Conservation (phyloP, 2,888 invertebrate species). For the Ectemnius lituratus region DNA sequence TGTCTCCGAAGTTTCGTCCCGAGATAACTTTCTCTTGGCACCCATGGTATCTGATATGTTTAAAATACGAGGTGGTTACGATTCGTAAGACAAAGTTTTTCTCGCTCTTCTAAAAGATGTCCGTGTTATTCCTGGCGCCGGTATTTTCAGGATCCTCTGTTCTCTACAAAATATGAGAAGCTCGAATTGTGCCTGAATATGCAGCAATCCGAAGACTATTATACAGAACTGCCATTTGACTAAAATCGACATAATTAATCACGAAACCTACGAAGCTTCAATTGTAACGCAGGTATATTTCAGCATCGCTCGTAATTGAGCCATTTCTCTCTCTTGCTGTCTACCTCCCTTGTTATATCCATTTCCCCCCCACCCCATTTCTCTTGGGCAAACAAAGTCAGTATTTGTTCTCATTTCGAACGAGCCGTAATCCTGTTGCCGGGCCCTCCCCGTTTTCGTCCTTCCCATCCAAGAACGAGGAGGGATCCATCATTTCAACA, state of each 20-base stretch:
- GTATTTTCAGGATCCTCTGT: no score
- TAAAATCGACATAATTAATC: conserved; percentile 63
- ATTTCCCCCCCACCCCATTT: conserved; percentile 19
- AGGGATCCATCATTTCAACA: conserved; percentile 42
- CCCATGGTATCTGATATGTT: no score
- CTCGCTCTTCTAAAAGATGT: no score
- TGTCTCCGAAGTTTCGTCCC: not conserved
- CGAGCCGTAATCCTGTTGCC: conserved; percentile 10
- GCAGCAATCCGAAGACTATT: no score
- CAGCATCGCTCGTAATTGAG: conserved; percentile 35
- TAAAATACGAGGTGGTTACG: no score
- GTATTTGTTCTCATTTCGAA: conserved; percentile 39
- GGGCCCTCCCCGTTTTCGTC: conserved; percentile 9
- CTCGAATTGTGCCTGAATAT: no score
- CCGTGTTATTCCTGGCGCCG: no score
- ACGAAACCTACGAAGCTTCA: conserved; percentile 34
- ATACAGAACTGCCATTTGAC: conserved; percentile 44
- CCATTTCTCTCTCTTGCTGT: no score
- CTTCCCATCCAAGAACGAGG: not conserved
- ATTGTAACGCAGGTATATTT: conserved; percentile 43
- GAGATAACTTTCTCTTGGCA: not conserved
- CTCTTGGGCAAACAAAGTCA: not conserved
- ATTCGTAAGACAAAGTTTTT: no score
- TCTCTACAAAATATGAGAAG: no score
- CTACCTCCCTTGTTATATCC: conserved; percentile 4